A percentile compares a stretch with the other conserved stretches of the same genome.
phyloP scores from a whole-genome alignment of 2,888 invertebrate genomes.

The Ophion obscuratus region DNA sequence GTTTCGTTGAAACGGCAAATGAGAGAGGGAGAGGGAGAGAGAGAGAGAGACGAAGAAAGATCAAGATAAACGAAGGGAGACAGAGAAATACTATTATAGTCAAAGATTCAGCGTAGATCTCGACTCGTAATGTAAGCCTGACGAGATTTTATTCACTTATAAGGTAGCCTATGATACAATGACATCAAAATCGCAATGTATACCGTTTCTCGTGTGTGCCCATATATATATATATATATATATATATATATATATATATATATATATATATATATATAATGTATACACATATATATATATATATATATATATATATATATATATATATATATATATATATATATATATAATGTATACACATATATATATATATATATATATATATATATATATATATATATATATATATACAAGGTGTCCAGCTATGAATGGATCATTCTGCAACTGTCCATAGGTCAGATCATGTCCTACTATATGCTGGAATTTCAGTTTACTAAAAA shows the following conservation, averaged over 20 bases:
- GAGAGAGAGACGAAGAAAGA: not conserved
- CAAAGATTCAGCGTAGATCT: constrained; percentile 58
- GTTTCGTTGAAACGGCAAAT: constrained; percentile 48
- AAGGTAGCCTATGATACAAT: constrained; percentile 41
- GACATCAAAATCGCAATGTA: constrained; percentile 24
- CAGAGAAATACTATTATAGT: constrained; percentile 61
- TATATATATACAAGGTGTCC: not conserved
- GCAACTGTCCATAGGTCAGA: no score
- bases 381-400: not conserved
- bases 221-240: not conserved
- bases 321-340: not conserved
- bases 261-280: not conserved
- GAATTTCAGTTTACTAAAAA: no score
- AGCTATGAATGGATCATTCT: no score
- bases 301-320: not conserved
- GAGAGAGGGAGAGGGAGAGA: constrained; percentile 48
- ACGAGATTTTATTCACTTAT: constrained; percentile 48
- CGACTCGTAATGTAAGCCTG: constrained; percentile 7
- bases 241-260: not conserved
- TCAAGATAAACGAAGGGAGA: constrained; percentile 8
- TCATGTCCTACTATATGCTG: no score
- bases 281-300: not conserved
- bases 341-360: no score
- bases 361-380: not conserved
- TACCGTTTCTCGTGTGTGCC: no score